Evolutionary conservation across 2,797 vertebrate genomes (phyloP).

Genomic region (Telmatherina bonti): DNA sequence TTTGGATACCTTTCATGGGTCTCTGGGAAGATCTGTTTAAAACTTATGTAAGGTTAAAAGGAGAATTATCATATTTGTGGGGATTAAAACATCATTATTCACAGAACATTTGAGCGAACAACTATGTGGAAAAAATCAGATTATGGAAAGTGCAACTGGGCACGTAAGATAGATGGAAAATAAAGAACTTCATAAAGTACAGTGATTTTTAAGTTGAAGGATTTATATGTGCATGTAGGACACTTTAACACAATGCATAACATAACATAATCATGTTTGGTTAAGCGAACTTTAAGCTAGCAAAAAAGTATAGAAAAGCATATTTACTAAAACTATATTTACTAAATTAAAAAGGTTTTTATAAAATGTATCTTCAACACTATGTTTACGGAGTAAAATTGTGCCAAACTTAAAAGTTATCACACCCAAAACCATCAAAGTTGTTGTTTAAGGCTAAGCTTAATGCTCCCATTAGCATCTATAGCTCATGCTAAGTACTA

Average conservation of each 20-base stretch:
- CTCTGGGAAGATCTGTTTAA: constrained; percentile 85
- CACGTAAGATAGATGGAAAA: neutral
- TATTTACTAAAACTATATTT: too few species aligned
- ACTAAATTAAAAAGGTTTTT: neutral
- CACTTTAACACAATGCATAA: neutral
- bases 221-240: neutral
- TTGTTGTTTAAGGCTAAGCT: neutral
- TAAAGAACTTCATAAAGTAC: neutral
- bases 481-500: too few species aligned
- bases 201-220: neutral
- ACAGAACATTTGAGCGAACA: neutral
- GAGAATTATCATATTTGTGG: neutral
- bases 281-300: neutral
- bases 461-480: neutral
- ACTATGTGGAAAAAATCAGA: neutral
- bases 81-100: neutral
- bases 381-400: neutral
- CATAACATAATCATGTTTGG: neutral
- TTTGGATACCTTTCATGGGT: constrained; percentile 89
- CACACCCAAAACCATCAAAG: neutral
- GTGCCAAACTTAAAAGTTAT: neutral
- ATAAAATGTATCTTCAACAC: neutral
- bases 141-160: neutral
- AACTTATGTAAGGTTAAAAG: constrained; percentile 58
- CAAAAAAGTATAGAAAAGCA: neutral